These are phyloP conservation scores for Halocynthia aurantium DNA, from an alignment of 23 tunicate species.

Conservation along the genomic window DNA sequence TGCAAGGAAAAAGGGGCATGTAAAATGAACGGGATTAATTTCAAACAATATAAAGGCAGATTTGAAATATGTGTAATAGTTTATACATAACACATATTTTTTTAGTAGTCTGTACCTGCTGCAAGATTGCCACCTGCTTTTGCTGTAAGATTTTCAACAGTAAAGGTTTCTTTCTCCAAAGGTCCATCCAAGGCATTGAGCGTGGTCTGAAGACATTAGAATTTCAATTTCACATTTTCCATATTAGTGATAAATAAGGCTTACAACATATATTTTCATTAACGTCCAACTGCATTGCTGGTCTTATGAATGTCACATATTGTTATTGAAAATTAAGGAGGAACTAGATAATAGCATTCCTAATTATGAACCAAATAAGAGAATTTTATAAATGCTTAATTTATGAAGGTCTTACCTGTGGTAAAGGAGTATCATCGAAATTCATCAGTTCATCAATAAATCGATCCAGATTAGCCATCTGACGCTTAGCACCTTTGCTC, in stretches of 20 bases:
- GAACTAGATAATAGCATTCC: too few relatives aligned
- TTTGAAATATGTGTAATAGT: background rate
- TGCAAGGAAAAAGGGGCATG: background rate
- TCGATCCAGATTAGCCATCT: conserved; percentile 96
- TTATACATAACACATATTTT: background rate
- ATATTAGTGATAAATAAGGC: too few relatives aligned
- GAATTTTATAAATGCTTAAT: too few relatives aligned
- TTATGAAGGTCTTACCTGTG: conserved; percentile 60
- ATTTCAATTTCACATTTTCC: conserved; percentile 5
- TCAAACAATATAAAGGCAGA: background rate
- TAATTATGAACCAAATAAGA: too few relatives aligned
- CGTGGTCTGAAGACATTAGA: conserved; percentile 37
- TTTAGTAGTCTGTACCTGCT: conserved; percentile 42
- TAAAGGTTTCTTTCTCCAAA: conserved; percentile 83
- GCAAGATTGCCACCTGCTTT: conserved; percentile 90
- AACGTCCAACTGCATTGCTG: too few relatives aligned
- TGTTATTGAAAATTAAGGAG: too few relatives aligned
- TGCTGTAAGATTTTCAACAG: conserved; percentile 54
- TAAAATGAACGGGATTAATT: background rate
- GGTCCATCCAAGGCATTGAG: conserved; percentile 69
- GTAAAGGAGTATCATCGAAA: conserved; percentile 72
- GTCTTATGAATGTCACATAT: too few relatives aligned
- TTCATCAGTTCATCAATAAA: conserved; percentile 70
- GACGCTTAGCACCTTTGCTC: conserved; percentile 94
- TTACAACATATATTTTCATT: too few relatives aligned